These are phyloP conservation scores for Sebastes vulpes DNA, from an alignment of 2,797 vertebrate species.

Conservation along the genomic window DNA sequence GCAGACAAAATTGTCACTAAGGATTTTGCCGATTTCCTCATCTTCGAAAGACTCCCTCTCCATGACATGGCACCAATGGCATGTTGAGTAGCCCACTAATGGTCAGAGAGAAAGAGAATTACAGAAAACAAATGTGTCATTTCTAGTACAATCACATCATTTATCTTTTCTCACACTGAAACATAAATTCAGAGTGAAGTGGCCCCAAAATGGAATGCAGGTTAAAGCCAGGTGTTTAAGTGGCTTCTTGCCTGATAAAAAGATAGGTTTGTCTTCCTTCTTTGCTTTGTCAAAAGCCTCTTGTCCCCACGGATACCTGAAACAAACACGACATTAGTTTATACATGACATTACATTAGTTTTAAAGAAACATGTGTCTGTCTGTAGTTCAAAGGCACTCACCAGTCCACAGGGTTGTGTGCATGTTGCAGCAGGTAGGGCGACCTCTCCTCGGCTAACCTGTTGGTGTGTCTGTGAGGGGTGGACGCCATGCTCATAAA, in stretches of 20 bases:
- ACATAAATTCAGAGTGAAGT: background rate
- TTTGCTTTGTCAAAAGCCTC: conserved; percentile 95
- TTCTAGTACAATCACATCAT: background rate
- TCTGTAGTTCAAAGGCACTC: conserved; percentile 52
- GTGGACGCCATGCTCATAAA: conserved; percentile 81
- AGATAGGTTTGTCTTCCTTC: conserved; percentile 93
- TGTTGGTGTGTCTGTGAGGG: conserved; percentile 82
- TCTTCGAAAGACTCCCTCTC: conserved; percentile 95
- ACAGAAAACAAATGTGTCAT: background rate
- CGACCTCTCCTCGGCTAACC: conserved; percentile 90
- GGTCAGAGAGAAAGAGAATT: background rate
- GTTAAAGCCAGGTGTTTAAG: background rate
- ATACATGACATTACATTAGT: background rate
- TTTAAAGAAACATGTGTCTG: background rate
- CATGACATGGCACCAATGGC: conserved; percentile 98
- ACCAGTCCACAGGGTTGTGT: conserved; percentile 96
- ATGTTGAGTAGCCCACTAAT: conserved; percentile 95
- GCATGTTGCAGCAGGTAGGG: conserved; percentile 95
- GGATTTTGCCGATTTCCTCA: conserved; percentile 90
- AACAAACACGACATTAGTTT: background rate
- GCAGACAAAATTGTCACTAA: conserved; percentile 93
- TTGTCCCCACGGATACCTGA: conserved; percentile 95
- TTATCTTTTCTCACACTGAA: background rate
- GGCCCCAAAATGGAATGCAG: background rate
- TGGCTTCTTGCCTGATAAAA: conserved; percentile 89